Evolutionary conservation across 2,113 vertebrate genomes (phyloP).

Genomic region (Leptocoma aspasia): DNA sequence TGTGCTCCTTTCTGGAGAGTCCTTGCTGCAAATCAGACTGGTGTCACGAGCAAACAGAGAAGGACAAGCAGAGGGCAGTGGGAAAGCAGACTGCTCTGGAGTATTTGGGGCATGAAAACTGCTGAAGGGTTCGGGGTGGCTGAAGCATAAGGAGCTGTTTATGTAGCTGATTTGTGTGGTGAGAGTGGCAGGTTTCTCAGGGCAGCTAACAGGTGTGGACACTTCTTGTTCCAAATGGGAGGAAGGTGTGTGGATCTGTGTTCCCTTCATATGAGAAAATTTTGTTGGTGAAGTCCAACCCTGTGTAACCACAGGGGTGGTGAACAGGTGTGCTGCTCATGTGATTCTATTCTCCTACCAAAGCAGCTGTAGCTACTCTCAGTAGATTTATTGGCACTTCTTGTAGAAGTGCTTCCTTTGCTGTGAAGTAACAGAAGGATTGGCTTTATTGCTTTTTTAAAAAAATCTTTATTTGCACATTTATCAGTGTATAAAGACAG

Average conservation of each 20-base stretch:
- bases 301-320: neutral
- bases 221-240: neutral
- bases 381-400: neutral
- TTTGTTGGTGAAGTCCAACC: neutral
- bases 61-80: neutral
- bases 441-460: neutral
- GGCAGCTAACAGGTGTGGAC: neutral
- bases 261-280: neutral
- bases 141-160: neutral
- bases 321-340: neutral
- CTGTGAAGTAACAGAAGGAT: neutral
- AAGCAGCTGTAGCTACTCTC: neutral
- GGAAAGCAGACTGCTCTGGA: neutral
- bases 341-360: neutral
- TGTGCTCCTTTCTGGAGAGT: neutral
- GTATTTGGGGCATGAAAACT: neutral
- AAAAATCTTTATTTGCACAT: neutral
- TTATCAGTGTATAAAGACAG: neutral
- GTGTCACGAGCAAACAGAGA: neutral
- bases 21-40: neutral
- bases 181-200: neutral
- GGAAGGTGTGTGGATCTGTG: neutral
- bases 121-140: neutral
- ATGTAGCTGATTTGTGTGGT: neutral
- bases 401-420: neutral